phyloP scores from a whole-genome alignment of 2,113 vertebrate species.

The Tachysurus fulvidraco region DNA sequence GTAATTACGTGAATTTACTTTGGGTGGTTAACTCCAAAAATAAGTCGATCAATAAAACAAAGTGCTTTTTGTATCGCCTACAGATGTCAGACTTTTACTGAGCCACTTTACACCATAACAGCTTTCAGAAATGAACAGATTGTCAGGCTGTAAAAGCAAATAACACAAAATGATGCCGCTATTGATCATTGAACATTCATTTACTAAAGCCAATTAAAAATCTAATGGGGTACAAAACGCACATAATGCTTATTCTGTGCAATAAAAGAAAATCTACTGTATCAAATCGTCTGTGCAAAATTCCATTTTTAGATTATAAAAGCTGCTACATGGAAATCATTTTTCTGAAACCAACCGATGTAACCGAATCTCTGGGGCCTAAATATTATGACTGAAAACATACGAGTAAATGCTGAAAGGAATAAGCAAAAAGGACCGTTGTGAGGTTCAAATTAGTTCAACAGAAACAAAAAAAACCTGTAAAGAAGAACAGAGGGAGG shows the following conservation, averaged over 20 bases:
- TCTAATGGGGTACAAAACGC: constrained; percentile 63
- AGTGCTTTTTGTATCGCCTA: constrained; percentile 5
- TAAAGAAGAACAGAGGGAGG: neutral
- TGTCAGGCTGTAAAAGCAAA: constrained; percentile 33
- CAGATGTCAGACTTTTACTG: constrained; percentile 45
- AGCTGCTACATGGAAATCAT: constrained; percentile 1
- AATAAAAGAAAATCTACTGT: neutral
- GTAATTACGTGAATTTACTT: constrained; percentile 27
- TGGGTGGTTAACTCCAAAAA: constrained; percentile 29
- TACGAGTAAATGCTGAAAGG: neutral
- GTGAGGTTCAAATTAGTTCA: neutral
- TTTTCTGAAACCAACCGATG: neutral
- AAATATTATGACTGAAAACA: constrained; percentile 6
- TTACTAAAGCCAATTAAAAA: constrained; percentile 52
- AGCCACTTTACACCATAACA: constrained; percentile 40
- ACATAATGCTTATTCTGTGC: constrained; percentile 36
- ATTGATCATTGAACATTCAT: constrained; percentile 39
- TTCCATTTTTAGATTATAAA: constrained; percentile 23
- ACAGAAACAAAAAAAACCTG: constrained; percentile 8
- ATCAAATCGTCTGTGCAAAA: constrained; percentile 2
- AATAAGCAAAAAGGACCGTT: neutral
- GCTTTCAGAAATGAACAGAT: constrained; percentile 42
- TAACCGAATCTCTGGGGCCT: neutral
- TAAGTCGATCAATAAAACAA: constrained; percentile 34
- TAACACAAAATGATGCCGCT: constrained; percentile 3